phyloP scores from a whole-genome alignment of 92 coral and sea anemone genomes.

The Virgularia gustaviana region DNA sequence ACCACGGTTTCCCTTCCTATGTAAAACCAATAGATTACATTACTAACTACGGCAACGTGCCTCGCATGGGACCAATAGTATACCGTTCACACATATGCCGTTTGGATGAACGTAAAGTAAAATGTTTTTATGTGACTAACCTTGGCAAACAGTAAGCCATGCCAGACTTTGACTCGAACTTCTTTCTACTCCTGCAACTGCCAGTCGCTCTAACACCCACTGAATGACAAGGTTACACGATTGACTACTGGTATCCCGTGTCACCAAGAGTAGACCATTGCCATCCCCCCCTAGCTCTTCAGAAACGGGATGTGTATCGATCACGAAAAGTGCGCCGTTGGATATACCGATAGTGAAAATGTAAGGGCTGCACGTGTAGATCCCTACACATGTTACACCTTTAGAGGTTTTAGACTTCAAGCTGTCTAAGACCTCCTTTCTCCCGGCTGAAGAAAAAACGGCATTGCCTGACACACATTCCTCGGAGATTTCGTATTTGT shows the following conservation, averaged over 20 bases:
- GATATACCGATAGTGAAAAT: background rate
- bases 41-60: too few relatives aligned
- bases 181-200: background rate
- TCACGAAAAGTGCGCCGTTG: conserved; percentile 15
- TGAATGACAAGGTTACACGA: conserved; percentile 16
- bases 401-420: background rate
- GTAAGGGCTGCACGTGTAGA: conserved; percentile 5
- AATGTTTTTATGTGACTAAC: too few relatives aligned
- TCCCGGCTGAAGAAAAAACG: conserved; percentile 15
- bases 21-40: too few relatives aligned
- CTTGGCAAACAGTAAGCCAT: conserved; percentile 19
- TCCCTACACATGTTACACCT: background rate
- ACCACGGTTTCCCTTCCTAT: too few relatives aligned
- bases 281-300: conserved; percentile 14
- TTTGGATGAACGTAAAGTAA: too few relatives aligned
- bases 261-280: conserved; percentile 16
- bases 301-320: conserved; percentile 19
- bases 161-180: conserved; percentile 9
- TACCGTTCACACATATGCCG: too few relatives aligned
- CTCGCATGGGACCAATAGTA: too few relatives aligned
- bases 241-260: conserved; percentile 6
- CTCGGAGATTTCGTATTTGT: conserved; percentile 13
- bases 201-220: conserved; percentile 7
- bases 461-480: conserved; percentile 22
- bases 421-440: conserved; percentile 4